phyloP scores from a whole-genome alignment of 1,140 invertebrate species.

The Drosophila sp. region DNA sequence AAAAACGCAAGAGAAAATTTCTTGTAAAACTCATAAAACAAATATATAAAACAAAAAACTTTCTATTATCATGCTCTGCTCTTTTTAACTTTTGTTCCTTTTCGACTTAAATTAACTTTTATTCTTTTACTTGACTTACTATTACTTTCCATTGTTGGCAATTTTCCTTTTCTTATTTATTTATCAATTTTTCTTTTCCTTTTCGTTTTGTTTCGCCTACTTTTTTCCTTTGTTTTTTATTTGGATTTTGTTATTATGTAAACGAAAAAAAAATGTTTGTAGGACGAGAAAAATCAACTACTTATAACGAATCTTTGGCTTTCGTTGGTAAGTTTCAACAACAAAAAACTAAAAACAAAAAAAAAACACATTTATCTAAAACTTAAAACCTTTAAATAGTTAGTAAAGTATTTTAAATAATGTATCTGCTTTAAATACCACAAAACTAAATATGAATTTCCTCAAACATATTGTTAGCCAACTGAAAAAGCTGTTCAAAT shows the following conservation, averaged over 20 bases:
- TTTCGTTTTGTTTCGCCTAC: constrained; percentile 33
- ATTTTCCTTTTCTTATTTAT: constrained; percentile 28
- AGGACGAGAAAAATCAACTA: constrained; percentile 94
- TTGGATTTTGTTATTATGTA: constrained; percentile 44
- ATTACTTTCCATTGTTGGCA: constrained; percentile 44
- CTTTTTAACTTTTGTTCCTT: constrained; percentile 68
- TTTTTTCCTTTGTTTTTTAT: constrained; percentile 41
- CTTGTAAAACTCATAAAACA: constrained; percentile 75
- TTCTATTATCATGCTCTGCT: constrained; percentile 79
- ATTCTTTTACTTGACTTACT: constrained; percentile 42
- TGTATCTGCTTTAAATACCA: constrained; percentile 65
- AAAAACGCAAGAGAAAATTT: constrained; percentile 26
- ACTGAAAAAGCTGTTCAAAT: background rate
- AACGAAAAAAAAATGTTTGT: constrained; percentile 82
- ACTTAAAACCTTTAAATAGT: constrained; percentile 45
- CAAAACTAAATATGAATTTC: constrained; percentile 36
- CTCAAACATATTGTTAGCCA: constrained; percentile 26
- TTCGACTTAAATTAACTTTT: constrained; percentile 58
- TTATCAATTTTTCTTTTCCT: constrained; percentile 36
- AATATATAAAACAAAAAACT: constrained; percentile 75
- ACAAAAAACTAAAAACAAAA: constrained; percentile 68
- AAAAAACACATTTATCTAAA: constrained; percentile 50
- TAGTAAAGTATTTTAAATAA: constrained; percentile 66
- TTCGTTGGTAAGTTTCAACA: constrained; percentile 91
- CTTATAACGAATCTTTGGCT: constrained; percentile 93